A percentile compares a stretch with the other conserved stretches of the same genome.
Evolutionary conservation across 2,888 invertebrate genomes (phyloP).

Genomic region (Tiliacea aurago): DNA sequence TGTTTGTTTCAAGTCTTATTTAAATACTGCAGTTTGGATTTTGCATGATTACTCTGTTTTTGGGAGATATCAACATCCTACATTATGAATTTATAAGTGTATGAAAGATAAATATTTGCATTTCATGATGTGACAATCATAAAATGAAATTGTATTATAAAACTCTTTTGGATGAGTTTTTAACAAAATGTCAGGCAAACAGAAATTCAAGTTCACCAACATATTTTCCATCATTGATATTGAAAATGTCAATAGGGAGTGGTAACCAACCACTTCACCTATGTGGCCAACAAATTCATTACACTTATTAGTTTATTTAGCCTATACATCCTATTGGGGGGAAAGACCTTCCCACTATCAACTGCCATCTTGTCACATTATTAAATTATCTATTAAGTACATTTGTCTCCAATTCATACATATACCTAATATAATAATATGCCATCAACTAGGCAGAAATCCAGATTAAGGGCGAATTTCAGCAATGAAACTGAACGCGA

Average conservation of each 20-base stretch:
- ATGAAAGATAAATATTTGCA: constrained; percentile 8
- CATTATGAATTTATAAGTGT: too few species aligned
- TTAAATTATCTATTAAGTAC: neutral
- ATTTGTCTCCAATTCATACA: neutral
- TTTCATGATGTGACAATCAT: constrained; percentile 19
- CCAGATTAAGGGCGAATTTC: neutral
- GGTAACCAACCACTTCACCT: neutral
- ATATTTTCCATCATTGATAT: neutral
- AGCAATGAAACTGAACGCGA: neutral
- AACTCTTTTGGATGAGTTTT: neutral
- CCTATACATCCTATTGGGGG: neutral
- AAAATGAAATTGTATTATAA: neutral
- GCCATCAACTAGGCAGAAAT: neutral
- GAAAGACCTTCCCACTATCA: too few species aligned
- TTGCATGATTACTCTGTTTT: constrained; percentile 1
- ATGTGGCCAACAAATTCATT: neutral
- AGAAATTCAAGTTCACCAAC: neutral
- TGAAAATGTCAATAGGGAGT: neutral
- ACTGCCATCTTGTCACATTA: neutral
- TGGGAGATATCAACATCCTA: neutral
- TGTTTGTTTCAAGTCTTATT: neutral
- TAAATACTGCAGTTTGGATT: constrained; percentile 13
- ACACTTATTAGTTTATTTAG: neutral
- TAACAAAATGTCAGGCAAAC: neutral
- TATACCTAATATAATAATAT: too few species aligned